Evolutionary conservation across 2,113 vertebrate species (phyloP).

Genomic region (Triplophysa tibetana): DNA sequence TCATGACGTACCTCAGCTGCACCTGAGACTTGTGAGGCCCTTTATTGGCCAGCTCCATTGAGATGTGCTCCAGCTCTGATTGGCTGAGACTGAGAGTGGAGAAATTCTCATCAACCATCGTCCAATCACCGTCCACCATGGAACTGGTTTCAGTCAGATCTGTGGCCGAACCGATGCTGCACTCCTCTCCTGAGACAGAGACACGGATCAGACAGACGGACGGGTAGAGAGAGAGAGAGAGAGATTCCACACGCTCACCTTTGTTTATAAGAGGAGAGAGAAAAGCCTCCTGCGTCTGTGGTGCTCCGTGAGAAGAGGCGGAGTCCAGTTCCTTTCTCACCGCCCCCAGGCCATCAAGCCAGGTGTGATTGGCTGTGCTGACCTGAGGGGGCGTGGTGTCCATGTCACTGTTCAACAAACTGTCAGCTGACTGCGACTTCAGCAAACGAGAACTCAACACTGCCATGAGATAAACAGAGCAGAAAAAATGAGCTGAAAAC

Average conservation of each 20-base stretch:
- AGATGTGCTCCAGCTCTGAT: constrained; percentile 94
- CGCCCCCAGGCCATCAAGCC: constrained; percentile 80
- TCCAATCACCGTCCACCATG: constrained; percentile 97
- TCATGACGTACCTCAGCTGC: constrained; percentile 83
- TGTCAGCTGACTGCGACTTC: constrained; percentile 89
- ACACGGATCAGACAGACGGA: not conserved
- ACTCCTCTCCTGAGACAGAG: constrained; percentile 84
- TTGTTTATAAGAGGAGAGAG: constrained; percentile 92
- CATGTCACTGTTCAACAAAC: constrained; percentile 84
- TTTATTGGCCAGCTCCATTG: constrained; percentile 95
- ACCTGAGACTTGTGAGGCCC: constrained; percentile 95
- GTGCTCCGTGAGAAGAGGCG: constrained; percentile 80
- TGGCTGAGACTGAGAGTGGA: constrained; percentile 90
- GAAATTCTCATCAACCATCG: constrained; percentile 93
- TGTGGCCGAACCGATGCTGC: constrained; percentile 95
- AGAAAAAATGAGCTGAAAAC: not conserved
- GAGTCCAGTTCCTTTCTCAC: constrained; percentile 83
- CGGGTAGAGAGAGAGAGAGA: not conserved
- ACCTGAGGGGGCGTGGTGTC: constrained; percentile 74
- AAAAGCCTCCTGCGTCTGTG: constrained; percentile 91
- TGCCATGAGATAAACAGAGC: constrained; percentile 48
- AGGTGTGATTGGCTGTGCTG: constrained; percentile 78
- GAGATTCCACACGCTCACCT: constrained; percentile 69
- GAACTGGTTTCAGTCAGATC: constrained; percentile 98
- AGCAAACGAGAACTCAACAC: constrained; percentile 83